Conservation (phyloP, 2,113 vertebrate genomes). For the Hipposideros armiger region DNA sequence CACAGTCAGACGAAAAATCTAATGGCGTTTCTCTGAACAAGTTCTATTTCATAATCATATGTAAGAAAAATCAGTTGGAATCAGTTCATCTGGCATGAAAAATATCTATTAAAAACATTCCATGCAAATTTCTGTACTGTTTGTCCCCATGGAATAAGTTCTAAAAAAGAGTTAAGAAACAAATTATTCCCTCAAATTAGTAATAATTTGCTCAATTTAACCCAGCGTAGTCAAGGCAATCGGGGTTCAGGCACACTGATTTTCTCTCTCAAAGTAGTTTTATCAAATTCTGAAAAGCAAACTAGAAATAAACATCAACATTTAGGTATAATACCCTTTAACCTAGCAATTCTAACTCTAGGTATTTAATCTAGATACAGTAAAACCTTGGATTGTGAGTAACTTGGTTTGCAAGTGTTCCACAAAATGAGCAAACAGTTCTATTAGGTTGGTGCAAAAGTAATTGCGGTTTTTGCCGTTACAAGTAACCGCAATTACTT, state of each 20-base stretch:
- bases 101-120: conserved; percentile 48
- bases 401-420: no score
- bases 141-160: not conserved
- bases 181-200: conserved; percentile 30
- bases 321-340: not conserved
- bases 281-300: conserved; percentile 65
- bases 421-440: no score
- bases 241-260: not conserved
- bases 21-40: not conserved
- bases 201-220: conserved; percentile 21
- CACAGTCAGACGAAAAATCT: conserved; percentile 60
- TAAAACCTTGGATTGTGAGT: no score
- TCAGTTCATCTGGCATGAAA: conserved; percentile 52
- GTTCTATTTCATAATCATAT: not conserved
- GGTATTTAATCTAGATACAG: conserved; percentile 17
- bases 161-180: not conserved
- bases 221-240: not conserved
- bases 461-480: no score
- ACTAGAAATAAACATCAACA: conserved; percentile 43
- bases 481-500: no score
- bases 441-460: no score
- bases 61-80: conserved; percentile 52
- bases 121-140: not conserved
- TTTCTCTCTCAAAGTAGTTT: conserved; percentile 32
- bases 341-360: not conserved